phyloP scores from a whole-genome alignment of 2,797 vertebrate genomes.

The Clarias fuscus region DNA sequence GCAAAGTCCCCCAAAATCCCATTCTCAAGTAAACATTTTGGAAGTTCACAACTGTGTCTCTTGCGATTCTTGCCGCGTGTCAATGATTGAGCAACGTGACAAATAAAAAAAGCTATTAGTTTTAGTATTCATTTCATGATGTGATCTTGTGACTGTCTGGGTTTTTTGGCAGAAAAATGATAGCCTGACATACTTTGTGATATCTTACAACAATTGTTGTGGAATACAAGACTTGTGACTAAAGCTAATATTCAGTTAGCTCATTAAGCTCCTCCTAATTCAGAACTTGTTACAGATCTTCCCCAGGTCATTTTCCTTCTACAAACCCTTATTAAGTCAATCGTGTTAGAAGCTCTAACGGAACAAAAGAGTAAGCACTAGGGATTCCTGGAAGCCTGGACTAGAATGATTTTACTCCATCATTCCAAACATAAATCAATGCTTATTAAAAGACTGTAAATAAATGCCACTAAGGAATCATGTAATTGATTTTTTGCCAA shows the following conservation, averaged over 20 bases:
- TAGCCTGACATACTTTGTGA: not conserved
- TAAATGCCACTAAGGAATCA: conserved; percentile 25
- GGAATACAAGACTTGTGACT: not conserved
- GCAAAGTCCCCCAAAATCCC: not conserved
- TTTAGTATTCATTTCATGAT: conserved; percentile 24
- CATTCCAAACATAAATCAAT: conserved; percentile 27
- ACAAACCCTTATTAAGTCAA: conserved; percentile 21
- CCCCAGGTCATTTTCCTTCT: conserved; percentile 20
- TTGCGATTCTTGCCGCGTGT: not conserved
- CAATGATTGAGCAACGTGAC: conserved; percentile 4
- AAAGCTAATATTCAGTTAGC: not conserved
- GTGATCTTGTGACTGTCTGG: not conserved
- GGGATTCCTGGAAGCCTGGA: conserved; percentile 11
- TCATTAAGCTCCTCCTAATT: conserved; percentile 10
- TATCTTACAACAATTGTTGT: conserved; percentile 1
- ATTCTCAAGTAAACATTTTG: not conserved
- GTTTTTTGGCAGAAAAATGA: not conserved
- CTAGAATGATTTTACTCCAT: conserved; percentile 24
- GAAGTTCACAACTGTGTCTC: not conserved
- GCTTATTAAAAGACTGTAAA: conserved; percentile 42
- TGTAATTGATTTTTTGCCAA: conserved; percentile 23
- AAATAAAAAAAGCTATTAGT: conserved; percentile 5
- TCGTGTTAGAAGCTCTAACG: conserved; percentile 2
- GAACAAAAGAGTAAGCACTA: conserved; percentile 27
- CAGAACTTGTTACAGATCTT: conserved; percentile 25